These are phyloP conservation scores for Periophthalmodon schlosseri DNA, from an alignment of 2,113 vertebrate species.

Conservation along the genomic window DNA sequence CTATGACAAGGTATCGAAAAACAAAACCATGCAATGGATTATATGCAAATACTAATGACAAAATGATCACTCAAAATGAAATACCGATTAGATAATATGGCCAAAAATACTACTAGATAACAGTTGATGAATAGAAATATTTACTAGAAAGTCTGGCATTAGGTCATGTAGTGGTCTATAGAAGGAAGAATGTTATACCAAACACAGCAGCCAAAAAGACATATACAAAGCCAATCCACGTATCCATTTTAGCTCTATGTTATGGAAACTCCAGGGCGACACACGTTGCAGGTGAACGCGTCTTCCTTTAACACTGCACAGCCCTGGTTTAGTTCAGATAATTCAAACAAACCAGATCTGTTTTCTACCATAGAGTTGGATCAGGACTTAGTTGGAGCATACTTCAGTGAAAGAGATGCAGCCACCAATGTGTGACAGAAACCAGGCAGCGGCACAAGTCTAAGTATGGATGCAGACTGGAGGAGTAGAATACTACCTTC, in stretches of 20 bases:
- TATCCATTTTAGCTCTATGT: not conserved
- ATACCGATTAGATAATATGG: no score
- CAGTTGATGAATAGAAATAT: no score
- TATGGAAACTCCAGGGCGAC: not conserved
- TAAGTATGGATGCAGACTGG: not conserved
- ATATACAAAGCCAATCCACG: no score
- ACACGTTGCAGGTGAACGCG: not conserved
- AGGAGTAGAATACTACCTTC: not conserved
- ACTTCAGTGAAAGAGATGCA: slow-evolving; percentile 13
- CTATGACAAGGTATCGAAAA: no score
- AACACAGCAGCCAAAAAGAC: not conserved
- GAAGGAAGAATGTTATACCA: no score
- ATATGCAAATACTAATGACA: no score
- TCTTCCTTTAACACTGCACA: not conserved
- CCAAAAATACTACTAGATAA: no score
- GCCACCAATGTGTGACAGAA: not conserved
- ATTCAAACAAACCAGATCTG: slow-evolving; percentile 36
- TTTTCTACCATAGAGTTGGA: slow-evolving; percentile 10
- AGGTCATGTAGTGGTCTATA: no score
- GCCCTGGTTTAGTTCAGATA: slow-evolving; percentile 3
- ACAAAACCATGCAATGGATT: no score
- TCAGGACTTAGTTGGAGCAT: slow-evolving; percentile 16
- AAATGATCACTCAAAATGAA: no score
- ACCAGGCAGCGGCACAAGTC: not conserved
- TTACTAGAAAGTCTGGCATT: no score